Percentiles rank a stretch among this genome's conserved stretches.
Conservation (phyloP, 53 echinoderm and acorn worm genomes). For the Crossaster papposus region DNA sequence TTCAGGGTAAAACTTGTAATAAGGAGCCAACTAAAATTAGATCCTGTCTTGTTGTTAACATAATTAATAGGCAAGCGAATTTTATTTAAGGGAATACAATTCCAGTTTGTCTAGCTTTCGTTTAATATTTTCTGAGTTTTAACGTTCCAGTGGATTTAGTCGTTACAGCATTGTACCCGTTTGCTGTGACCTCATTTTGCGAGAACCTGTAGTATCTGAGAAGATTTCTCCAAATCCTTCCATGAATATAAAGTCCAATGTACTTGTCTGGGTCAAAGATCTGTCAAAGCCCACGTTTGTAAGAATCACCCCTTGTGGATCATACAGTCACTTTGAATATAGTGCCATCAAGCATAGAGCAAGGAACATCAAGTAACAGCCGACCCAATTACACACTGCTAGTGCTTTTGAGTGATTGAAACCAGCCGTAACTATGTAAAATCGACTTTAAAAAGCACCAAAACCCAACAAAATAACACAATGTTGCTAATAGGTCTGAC, state of each 20-base stretch:
- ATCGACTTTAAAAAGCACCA: not conserved
- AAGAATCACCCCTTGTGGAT: not conserved
- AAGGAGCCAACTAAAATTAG: too few species aligned
- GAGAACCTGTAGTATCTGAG: not conserved
- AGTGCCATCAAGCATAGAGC: too few species aligned
- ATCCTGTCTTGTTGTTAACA: too few species aligned
- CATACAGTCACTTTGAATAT: not conserved
- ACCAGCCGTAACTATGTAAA: not conserved
- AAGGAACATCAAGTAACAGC: slow-evolving; percentile 8
- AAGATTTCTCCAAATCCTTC: not conserved
- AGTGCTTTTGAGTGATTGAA: not conserved
- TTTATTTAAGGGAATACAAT: too few species aligned
- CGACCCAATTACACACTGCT: not conserved
- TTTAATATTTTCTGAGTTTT: too few species aligned
- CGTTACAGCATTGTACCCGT: not conserved
- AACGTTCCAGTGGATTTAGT: too few species aligned
- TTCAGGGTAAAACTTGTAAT: too few species aligned
- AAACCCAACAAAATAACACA: too few species aligned
- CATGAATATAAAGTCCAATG: not conserved
- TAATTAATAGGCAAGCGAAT: too few species aligned
- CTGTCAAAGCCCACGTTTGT: not conserved
- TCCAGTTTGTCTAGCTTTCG: too few species aligned
- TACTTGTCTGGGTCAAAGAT: not conserved
- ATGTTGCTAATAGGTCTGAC: too few species aligned
- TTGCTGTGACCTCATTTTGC: not conserved